These are phyloP conservation scores for Speoplatyrhinus poulsoni DNA, from an alignment of 2,113 vertebrate species.

Conservation along the genomic window DNA sequence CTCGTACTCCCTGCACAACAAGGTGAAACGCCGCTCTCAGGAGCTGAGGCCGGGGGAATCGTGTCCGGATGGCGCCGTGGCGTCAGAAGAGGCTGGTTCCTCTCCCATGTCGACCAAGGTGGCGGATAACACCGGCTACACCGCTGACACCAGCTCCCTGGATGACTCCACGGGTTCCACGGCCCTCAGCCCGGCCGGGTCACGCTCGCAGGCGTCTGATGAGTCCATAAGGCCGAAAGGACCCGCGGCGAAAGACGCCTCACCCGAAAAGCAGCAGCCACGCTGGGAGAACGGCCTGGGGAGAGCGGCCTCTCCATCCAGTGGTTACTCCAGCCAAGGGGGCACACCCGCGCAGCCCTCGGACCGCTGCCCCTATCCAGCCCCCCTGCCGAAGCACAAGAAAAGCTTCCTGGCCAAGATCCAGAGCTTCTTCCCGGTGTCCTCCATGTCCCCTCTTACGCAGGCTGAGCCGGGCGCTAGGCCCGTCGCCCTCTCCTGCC, in stretches of 20 bases:
- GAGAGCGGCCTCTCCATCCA: conserved; percentile 84
- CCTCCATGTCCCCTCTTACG: conserved; percentile 59
- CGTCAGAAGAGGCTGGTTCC: conserved; percentile 47
- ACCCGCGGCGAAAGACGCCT: conserved; percentile 63
- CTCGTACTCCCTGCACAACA: conserved; percentile 88
- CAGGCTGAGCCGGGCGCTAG: conserved; percentile 29
- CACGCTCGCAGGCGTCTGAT: conserved; percentile 34
- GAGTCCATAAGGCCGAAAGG: conserved; percentile 49
- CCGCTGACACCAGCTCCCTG: conserved; percentile 70
- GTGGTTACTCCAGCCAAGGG: conserved; percentile 87
- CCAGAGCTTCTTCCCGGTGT: conserved; percentile 72
- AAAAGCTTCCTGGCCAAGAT: conserved; percentile 78
- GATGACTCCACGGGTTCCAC: conserved; percentile 56
- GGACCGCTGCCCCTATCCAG: conserved; percentile 66
- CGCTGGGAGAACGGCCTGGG: conserved; percentile 39
- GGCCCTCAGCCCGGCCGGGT: conserved; percentile 41
- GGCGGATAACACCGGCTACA: conserved; percentile 65
- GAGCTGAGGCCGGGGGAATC: conserved; percentile 31
- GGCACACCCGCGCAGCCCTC: conserved; percentile 75
- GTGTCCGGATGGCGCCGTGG: conserved; percentile 5
- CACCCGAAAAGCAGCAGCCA: conserved; percentile 24
- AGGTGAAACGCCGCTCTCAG: conserved; percentile 80
- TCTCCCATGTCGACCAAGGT: conserved; percentile 27
- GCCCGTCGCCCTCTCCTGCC: conserved; percentile 61
- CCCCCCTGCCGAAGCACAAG: conserved; percentile 64